Evolutionary conservation across 2,797 vertebrate species (phyloP).

Genomic region (Pagetopsis macropterus): DNA sequence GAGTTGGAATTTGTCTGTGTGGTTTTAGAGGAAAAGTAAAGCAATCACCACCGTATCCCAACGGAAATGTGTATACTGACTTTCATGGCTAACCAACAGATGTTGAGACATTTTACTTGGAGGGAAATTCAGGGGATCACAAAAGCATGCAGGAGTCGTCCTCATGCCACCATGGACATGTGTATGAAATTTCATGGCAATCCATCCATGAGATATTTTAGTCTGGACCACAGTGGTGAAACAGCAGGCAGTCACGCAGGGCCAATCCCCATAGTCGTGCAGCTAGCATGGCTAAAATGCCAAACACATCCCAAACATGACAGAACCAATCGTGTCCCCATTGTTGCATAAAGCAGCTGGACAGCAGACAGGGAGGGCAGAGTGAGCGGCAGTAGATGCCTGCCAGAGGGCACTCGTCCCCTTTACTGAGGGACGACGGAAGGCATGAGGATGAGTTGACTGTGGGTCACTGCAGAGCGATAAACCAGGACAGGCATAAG

Average conservation of each 20-base stretch:
- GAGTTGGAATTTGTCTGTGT: background rate
- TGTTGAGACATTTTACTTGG: conserved; percentile 1
- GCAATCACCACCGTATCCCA: background rate
- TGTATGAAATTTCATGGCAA: conserved; percentile 10
- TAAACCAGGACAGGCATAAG: conserved; percentile 64
- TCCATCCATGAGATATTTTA: conserved; percentile 23
- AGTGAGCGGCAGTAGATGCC: conserved; percentile 30
- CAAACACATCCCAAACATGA: conserved; percentile 42
- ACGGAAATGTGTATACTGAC: background rate
- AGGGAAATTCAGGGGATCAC: conserved; percentile 2
- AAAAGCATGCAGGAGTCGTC: conserved; percentile 8
- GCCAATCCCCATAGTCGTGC: background rate
- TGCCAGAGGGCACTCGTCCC: conserved; percentile 38
- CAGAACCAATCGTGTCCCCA: conserved; percentile 42
- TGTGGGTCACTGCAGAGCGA: conserved; percentile 58
- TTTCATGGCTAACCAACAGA: background rate
- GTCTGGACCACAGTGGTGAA: conserved; percentile 13
- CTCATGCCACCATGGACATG: background rate
- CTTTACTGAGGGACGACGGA: conserved; percentile 37
- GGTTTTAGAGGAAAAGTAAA: background rate
- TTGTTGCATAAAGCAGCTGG: conserved; percentile 52
- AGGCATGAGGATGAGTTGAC: conserved; percentile 45
- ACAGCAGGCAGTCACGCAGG: background rate
- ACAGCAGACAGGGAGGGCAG: conserved; percentile 42
- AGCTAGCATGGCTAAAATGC: conserved; percentile 21